Evolutionary conservation across 2,888 invertebrate genomes (phyloP).

Genomic region (Fissipunctia ypsillon): DNA sequence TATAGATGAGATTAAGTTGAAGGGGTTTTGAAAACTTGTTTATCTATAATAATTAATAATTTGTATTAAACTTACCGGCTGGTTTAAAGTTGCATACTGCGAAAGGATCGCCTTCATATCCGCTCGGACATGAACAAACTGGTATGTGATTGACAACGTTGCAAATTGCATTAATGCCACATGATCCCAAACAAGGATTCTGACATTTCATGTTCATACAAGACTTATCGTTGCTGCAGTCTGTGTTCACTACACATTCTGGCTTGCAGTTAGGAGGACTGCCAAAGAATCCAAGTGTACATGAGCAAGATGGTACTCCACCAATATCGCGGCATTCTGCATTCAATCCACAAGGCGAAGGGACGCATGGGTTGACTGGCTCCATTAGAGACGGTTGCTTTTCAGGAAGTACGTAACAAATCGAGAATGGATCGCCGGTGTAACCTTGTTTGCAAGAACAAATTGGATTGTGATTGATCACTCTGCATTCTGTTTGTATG

Average conservation of each 20-base stretch:
- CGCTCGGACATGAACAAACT: slow-evolving; percentile 92
- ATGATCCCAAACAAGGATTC: slow-evolving; percentile 94
- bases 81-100: slow-evolving; percentile 91
- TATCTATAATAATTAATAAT: slow-evolving; percentile 11
- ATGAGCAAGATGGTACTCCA: slow-evolving; percentile 92
- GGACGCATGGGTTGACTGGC: slow-evolving; percentile 92
- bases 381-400: slow-evolving; percentile 73
- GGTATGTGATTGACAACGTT: slow-evolving; percentile 94
- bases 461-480: slow-evolving; percentile 93
- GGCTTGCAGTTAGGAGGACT: slow-evolving; percentile 94
- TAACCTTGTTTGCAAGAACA: slow-evolving; percentile 92
- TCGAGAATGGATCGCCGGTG: slow-evolving; percentile 92
- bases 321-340: slow-evolving; percentile 91
- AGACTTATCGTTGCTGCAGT: slow-evolving; percentile 93
- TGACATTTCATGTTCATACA: slow-evolving; percentile 94
- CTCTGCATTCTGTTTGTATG: slow-evolving; percentile 92
- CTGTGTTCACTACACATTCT: slow-evolving; percentile 93
- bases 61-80: slow-evolving; percentile 74
- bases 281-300: slow-evolving; percentile 92
- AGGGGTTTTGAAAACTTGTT: neutral
- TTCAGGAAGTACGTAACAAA: slow-evolving; percentile 81
- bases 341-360: slow-evolving; percentile 95
- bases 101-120: slow-evolving; percentile 94
- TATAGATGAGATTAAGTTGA: neutral
- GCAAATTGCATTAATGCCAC: slow-evolving; percentile 94